These are phyloP conservation scores for Agonum fuliginosum DNA, from an alignment of 2,888 invertebrate genomes.

Conservation along the genomic window DNA sequence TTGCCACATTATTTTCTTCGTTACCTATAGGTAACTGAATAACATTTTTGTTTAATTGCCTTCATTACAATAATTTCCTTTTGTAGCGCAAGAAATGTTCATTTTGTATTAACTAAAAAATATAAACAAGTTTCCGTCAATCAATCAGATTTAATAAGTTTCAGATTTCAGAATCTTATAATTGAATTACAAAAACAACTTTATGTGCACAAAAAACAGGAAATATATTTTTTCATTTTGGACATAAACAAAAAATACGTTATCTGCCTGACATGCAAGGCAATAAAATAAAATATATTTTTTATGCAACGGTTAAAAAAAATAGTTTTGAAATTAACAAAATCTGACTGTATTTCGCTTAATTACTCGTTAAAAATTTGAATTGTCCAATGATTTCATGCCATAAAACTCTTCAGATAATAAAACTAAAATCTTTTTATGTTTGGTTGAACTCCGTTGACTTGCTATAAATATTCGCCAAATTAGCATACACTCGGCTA, in stretches of 20 bases:
- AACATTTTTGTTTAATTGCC: too few relatives aligned
- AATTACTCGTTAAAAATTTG: neutral
- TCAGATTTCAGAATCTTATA: neutral
- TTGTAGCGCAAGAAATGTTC: too few relatives aligned
- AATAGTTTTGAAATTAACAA: neutral
- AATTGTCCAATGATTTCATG: neutral
- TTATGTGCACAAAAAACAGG: neutral
- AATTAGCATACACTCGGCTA: conserved; percentile 22
- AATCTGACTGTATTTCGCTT: neutral
- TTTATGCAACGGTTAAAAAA: conserved; percentile 4
- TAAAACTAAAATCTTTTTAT: neutral
- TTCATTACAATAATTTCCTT: too few relatives aligned
- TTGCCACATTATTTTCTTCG: too few relatives aligned
- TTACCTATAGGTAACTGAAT: too few relatives aligned
- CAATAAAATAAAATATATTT: neutral
- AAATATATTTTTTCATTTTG: neutral
- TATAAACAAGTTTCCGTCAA: neutral
- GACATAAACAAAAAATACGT: neutral
- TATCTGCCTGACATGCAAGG: neutral
- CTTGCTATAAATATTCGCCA: conserved; percentile 19
- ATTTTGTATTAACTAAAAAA: too few relatives aligned
- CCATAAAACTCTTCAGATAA: neutral
- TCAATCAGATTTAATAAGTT: neutral
- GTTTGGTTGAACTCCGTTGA: conserved; percentile 27
- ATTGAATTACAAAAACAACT: neutral